Conservation (phyloP, 2,113 vertebrate genomes). For the Aegithalos caudatus region DNA sequence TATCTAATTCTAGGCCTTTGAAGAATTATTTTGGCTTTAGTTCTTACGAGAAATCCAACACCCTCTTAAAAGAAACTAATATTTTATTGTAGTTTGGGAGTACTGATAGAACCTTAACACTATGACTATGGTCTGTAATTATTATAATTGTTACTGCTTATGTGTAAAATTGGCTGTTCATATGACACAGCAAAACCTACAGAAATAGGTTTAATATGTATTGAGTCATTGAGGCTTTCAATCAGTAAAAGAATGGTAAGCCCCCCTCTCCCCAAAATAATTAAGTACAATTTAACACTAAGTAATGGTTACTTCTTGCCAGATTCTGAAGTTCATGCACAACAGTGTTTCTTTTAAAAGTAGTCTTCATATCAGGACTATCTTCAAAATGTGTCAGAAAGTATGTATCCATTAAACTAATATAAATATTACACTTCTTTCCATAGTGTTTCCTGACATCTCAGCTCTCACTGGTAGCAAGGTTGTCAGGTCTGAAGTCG, state of each 20-base stretch:
- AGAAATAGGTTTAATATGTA: neutral
- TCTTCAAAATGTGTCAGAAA: neutral
- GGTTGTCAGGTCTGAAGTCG: neutral
- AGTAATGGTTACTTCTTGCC: neutral
- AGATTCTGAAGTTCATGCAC: neutral
- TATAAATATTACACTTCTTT: neutral
- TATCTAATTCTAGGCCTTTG: neutral
- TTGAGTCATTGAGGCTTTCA: neutral
- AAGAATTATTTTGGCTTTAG: neutral
- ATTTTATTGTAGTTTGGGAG: neutral
- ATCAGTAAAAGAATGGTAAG: neutral
- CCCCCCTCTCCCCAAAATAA: accelerated
- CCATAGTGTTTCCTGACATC: neutral
- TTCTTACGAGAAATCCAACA: neutral
- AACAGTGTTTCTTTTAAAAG: neutral
- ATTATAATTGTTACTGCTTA: neutral
- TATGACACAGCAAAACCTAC: neutral
- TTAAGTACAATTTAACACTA: neutral
- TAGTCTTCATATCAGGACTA: neutral
- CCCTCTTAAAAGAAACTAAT: neutral
- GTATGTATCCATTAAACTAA: neutral
- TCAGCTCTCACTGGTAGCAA: neutral
- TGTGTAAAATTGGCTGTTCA: neutral
- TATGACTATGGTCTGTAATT: neutral
- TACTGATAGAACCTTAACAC: neutral